These are phyloP conservation scores for Nebria salina DNA, from an alignment of 2,888 invertebrate species.

Conservation along the genomic window DNA sequence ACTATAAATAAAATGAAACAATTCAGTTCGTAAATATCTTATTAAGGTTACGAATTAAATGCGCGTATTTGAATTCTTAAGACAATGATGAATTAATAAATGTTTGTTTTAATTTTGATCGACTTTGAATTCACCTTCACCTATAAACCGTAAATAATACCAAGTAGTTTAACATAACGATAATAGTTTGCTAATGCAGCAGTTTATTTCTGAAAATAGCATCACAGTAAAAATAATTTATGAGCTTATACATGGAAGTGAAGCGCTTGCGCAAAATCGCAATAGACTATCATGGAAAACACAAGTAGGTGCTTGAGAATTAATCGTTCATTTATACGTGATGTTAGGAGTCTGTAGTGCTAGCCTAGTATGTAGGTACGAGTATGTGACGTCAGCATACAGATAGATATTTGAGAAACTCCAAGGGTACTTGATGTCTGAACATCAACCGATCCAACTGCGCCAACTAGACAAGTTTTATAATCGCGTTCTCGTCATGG, in stretches of 20 bases:
- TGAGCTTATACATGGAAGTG: background rate
- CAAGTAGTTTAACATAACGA: background rate
- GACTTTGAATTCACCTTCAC: too few species aligned
- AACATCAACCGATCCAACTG: background rate
- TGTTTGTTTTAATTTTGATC: too few species aligned
- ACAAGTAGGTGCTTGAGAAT: conserved; percentile 27
- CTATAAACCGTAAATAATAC: too few species aligned
- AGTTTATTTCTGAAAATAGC: conserved; percentile 15
- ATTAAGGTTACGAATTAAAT: too few species aligned
- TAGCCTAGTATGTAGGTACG: background rate
- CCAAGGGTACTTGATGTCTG: conserved; percentile 16
- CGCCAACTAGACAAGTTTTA: background rate
- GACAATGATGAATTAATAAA: too few species aligned
- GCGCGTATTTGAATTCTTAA: too few species aligned
- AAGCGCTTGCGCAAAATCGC: background rate
- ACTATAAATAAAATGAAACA: too few species aligned
- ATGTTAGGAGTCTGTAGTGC: conserved; percentile 6
- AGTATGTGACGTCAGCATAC: conserved; percentile 34
- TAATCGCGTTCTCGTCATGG: background rate
- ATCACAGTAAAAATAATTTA: background rate
- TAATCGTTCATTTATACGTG: conserved; percentile 34
- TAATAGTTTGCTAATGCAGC: background rate
- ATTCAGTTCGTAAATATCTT: too few species aligned
- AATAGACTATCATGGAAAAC: background rate
- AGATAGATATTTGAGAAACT: conserved; percentile 30